Base-by-base conservation (phyloP, 2,113 vertebrate genomes). In the Scartelaos histophorus region DNA sequence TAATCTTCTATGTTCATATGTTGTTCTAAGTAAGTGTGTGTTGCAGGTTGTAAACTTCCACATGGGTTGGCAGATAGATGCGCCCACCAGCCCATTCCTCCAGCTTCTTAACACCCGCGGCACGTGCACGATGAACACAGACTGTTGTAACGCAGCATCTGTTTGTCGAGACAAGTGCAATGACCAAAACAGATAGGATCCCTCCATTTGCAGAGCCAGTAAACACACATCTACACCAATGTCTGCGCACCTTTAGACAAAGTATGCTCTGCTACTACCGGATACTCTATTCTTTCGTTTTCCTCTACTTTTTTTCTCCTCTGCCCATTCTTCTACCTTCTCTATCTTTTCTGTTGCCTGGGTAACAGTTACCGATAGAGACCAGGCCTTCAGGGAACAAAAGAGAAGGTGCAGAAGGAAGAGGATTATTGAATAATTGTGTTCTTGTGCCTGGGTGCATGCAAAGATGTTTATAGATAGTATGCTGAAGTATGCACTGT, bases 321-420 rank as follows among this genome's bases (percentile, higher is more conserved):
- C 66, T 80, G 49, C 69, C 73, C 81, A 65, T 83, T 73, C 80
- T 73, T 72, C 87, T 83, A 85, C 87, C 86, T 74, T 82, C 74
- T 85, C 78, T 64, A 61, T 83, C 78, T 79, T 66, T 78, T 82
- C 82, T 79, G 92, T 94, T 93, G 87, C 92, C 90, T 81, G 84
- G 90, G 92, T 86, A 90, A 93, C 92, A 70, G 91, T 92, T 89
- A 90, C 91, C 82, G 82, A 83, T 86, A 81, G 90, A 91, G 89
- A 92, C 90, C 68, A 60, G 70, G 79, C 88, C 84, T 87, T 90
- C 43, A 75, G 75, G 66, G 84, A 87, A 86, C 74, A 79, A 76
- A 81, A 74, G 82, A 73, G 82, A 82, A 71, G 76, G 69, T 75
- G 78, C 82, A 78, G 73, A 78, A 79, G 73, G 67, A 73, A 82